phyloP scores from a whole-genome alignment of 2,113 vertebrate genomes.

The Myiagra hebetior region DNA sequence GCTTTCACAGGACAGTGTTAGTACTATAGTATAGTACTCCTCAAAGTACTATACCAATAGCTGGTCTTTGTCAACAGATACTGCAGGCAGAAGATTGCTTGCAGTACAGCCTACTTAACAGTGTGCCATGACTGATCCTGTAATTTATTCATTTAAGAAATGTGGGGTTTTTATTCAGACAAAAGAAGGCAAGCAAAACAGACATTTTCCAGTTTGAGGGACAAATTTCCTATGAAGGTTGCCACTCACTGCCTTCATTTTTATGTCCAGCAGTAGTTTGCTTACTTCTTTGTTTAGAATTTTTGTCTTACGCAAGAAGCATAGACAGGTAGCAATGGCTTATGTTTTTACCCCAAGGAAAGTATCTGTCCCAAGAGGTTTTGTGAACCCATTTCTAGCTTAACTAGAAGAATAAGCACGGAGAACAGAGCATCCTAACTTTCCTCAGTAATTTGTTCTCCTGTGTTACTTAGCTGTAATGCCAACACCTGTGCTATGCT shows the following conservation, averaged over 20 bases:
- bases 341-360: background rate
- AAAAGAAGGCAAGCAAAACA: background rate
- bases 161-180: background rate
- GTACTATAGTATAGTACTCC: no score
- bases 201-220: background rate
- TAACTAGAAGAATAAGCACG: background rate
- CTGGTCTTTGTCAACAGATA: background rate
- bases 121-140: background rate
- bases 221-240: background rate
- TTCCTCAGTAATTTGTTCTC: background rate
- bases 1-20: background rate
- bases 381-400: background rate
- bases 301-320: background rate
- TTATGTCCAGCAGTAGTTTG: background rate
- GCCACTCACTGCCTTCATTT: background rate
- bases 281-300: background rate
- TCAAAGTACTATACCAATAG: background rate
- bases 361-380: background rate
- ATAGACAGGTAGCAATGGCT: background rate
- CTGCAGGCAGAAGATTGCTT: background rate
- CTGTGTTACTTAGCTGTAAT: background rate
- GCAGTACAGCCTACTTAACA: background rate
- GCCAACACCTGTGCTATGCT: background rate
- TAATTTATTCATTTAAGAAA: background rate
- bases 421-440: background rate